Evolutionary conservation across 92 coral and sea anemone genomes (phyloP).

Genomic region (Palythoa grandiflora): DNA sequence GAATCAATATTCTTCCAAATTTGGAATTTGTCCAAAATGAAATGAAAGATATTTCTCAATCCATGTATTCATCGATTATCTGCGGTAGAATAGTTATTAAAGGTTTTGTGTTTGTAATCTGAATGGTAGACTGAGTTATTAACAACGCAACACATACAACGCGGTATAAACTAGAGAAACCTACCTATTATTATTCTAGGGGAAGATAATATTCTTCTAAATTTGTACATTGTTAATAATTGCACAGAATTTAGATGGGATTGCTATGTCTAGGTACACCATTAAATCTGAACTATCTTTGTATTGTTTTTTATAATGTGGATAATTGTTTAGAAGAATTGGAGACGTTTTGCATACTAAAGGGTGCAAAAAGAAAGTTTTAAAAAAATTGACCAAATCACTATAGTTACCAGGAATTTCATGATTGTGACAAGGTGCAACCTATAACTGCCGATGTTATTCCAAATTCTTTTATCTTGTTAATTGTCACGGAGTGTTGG

Average conservation of each 20-base stretch:
- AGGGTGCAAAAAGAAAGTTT: too few species aligned
- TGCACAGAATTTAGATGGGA: too few species aligned
- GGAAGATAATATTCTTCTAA: background rate
- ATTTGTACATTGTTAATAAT: background rate
- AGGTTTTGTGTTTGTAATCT: background rate
- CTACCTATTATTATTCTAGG: background rate
- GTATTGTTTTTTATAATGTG: too few species aligned
- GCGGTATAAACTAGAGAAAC: background rate
- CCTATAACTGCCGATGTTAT: background rate
- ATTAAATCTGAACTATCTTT: too few species aligned
- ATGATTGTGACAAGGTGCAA: too few species aligned
- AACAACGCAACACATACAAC: background rate
- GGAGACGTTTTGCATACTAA: too few species aligned
- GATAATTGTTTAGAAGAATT: too few species aligned
- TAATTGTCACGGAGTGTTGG: background rate
- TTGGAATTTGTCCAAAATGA: background rate
- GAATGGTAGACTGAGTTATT: background rate
- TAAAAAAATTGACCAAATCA: too few species aligned
- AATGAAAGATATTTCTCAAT: background rate
- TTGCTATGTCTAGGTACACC: too few species aligned
- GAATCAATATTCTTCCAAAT: background rate
- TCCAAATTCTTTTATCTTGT: background rate
- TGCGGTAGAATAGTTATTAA: background rate
- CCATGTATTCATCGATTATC: background rate
- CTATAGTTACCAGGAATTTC: too few species aligned